These are phyloP conservation scores for Megalops cyprinoides DNA, from an alignment of 2,797 vertebrate genomes.

Conservation along the genomic window DNA sequence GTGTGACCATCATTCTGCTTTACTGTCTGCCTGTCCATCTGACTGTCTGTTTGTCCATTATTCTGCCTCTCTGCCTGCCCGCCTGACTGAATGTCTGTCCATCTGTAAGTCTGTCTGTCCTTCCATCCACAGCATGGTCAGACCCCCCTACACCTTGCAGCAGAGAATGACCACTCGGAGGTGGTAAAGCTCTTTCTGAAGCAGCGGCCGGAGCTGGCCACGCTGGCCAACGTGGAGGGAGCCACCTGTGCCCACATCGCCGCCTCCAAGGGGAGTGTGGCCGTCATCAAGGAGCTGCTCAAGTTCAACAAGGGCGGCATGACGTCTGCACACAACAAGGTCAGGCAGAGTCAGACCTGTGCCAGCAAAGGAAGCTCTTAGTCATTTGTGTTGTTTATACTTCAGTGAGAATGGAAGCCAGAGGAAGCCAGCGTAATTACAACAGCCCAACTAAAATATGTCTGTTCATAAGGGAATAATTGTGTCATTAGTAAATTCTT, in stretches of 20 bases:
- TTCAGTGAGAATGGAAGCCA: no score
- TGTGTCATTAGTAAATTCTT: no score
- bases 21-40: background rate
- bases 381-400: background rate
- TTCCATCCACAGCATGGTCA: slow-evolving; percentile 55
- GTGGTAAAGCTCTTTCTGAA: slow-evolving; percentile 66
- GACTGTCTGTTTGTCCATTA: background rate
- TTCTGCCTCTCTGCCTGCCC: background rate
- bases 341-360: slow-evolving; percentile 36
- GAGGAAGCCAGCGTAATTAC: no score
- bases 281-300: slow-evolving; percentile 63
- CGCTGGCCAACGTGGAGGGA: slow-evolving; percentile 57
- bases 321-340: slow-evolving; percentile 58
- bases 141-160: slow-evolving; percentile 65
- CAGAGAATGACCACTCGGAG: slow-evolving; percentile 64
- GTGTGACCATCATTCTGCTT: background rate
- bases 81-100: background rate
- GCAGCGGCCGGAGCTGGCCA: slow-evolving; percentile 56
- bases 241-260: slow-evolving; percentile 65
- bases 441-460: no score
- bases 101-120: no score
- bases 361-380: background rate
- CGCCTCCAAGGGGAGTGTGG: slow-evolving; percentile 63
- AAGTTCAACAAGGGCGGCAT: slow-evolving; percentile 54
- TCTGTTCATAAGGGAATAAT: no score